Base-by-base conservation (phyloP, 2,888 invertebrate species). In the Belgica antarctica region DNA sequence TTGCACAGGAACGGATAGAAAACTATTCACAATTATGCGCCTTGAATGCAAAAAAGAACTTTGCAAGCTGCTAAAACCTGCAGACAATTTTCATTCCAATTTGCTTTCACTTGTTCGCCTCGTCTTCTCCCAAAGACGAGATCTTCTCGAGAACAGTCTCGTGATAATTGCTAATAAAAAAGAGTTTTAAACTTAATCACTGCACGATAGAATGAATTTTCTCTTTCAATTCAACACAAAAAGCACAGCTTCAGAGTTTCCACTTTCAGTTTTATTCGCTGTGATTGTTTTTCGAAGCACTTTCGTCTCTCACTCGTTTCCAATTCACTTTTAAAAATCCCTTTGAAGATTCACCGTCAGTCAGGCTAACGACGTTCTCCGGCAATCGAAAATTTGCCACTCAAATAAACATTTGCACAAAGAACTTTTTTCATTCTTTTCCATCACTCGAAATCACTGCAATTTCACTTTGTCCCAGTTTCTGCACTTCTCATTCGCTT, bases 331-430 rank as follows among this genome's bases (percentile, higher is more conserved):
- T n/a, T n/a, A n/a, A n/a, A n/a, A n/a, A n/a, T n/a, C n/a, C 41
- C 41, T 41, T 41, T 41, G 41, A 41, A 15, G 2, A 41, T 7
- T 34, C 7, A 34, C 34, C 12, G 7, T 34, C 7, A 34, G 34
- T 12, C 34, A 8, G 41, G 12, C 2, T 41, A 41, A 41, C 15
- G 41, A 41, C 10, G 41, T 41, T 12, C 41, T 41, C 15, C 41
- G 15, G 10, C n/a, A 15, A 41, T 52, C n/a, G 22, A 52, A 17
- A 22, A 52, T 52, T 52, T 52, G 52, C 52, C 52, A 52, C 22
- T 52, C 52, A 52, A 52, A 52, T 52, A 22, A 17, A 41, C 41
- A 41, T 41, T 41, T n/a, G 3, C 8, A 17, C 52, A 22, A 52
- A 17, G 12, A 17, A 4, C 12, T 52, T 52, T 52, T 52, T 52